Evolutionary conservation across 2,113 vertebrate genomes (phyloP), one percentile per base, ranked within the genome.

Genomic region (Papio anubis): DNA sequence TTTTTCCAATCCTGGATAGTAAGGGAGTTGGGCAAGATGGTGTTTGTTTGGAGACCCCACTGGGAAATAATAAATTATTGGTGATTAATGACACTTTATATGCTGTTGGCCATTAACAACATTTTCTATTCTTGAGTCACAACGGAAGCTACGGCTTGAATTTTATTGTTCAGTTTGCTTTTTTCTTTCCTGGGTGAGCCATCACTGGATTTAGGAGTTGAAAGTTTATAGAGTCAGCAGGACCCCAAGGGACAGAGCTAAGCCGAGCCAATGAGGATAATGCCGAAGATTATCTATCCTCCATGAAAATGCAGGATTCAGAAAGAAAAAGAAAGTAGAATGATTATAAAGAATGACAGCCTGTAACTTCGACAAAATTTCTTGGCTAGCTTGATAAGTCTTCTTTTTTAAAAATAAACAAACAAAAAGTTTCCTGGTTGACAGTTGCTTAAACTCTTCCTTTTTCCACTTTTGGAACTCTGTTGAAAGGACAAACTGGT

Each of bases 91-190:
- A 89, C 97, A 97, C 97, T 98, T 98, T 98, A 97, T 97, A 96
- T 97, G 94, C 97, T 97, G 88, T 98, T 98, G 97, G 98, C 96
- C 96, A 98, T 98, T 98, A 97, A 98, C 98, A 98, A 98, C 97
- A 97, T 98, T 98, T 99, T 98, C 98, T 98, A 98, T 98, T 98
- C 90, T 97, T 98, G 97, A 98, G 97, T 98, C 98, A 98, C 97
- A 98, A 98, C 93, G 97, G 98, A 99, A 98, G 98, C 97, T 97
- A 95, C 88, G 95, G 96, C 98, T 98, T 97, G 96, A 97, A 98
- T 98, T 98, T 99, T 98, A 98, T 95, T 97, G 98, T 97, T 97
- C 94, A 84, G 70, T 98, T 98, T 81, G 3, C 94, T 96, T 95
- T 97, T 96, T 98, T 30, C 85, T 98, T 98, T 98, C 98, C 98